Conservation (phyloP, 2,113 vertebrate genomes). For the Peucedramus taeniatus region DNA sequence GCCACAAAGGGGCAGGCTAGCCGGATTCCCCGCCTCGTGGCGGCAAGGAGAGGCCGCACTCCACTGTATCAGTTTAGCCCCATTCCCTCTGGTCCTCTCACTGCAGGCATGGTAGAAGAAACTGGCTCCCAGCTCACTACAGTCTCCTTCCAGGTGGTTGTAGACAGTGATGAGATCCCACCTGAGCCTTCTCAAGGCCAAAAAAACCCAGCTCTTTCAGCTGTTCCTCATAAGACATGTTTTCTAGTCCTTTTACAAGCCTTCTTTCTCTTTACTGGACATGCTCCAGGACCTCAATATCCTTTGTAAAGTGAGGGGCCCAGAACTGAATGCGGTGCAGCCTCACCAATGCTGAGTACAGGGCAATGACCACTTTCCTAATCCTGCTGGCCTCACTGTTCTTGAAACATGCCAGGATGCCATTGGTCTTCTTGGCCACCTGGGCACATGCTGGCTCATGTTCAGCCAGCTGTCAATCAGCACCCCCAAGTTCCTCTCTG, state of each 20-base stretch:
- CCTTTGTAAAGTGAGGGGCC: not conserved
- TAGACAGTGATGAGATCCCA: too few relatives aligned
- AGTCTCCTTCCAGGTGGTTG: not conserved
- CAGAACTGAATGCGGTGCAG: fast-evolving
- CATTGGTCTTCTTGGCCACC: not conserved
- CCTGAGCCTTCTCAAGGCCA: not conserved
- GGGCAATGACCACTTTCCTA: not conserved
- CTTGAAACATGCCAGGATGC: not conserved
- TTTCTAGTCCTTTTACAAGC: not conserved
- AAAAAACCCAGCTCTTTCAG: not conserved
- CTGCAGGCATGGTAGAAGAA: not conserved
- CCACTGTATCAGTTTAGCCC: not conserved
- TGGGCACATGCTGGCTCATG: not conserved
- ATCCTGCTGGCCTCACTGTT: not conserved
- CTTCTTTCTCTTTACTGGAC: not conserved
- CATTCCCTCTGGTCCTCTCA: not conserved
- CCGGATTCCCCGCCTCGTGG: too few relatives aligned
- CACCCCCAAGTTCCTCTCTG: not conserved
- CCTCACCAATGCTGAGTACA: not conserved
- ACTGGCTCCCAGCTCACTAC: not conserved
- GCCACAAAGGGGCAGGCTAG: too few relatives aligned
- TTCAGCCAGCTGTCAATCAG: not conserved
- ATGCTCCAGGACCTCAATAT: not conserved
- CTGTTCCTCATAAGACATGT: not conserved
- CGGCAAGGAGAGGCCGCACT: too few relatives aligned